Evolutionary conservation across 2,888 invertebrate genomes (phyloP), one percentile per base, ranked within the genome.

Genomic region (Acanthosoma haemorrhoidale): DNA sequence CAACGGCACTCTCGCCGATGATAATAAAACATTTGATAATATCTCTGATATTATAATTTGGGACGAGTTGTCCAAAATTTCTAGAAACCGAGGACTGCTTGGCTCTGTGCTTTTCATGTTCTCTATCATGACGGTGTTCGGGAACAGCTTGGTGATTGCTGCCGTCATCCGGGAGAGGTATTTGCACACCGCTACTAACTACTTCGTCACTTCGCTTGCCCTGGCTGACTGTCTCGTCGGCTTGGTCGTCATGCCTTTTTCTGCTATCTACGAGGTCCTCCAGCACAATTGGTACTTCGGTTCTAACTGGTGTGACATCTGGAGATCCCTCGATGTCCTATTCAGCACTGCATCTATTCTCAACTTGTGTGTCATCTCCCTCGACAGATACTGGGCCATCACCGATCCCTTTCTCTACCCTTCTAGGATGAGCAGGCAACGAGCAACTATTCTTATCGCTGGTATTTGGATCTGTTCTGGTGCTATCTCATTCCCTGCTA

Each of bases 321-420:
- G 98, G 96, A 87, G 96, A 68, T 96, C 96, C 0, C 80, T 98
- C 74, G 98, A 99, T 79, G 98, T 99, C 2, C 85, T 98, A 1
- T 97, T 96, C 77, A 95, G 95, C 77, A 98, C 99, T 0, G 97
- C 97, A 4, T 96, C 96, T 11, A 99, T 99, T 76, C 84, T 98
- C 64, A 98, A 98, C 81, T 83, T 99, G 68, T 98, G 98, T 81
- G 96, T 98, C 32, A 99, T 97, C 77, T 94, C 95, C 0, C 80
- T 97, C 77, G 97, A 97, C 80, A 87, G 96, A 16, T 99, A 98
- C 81, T 96, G 97, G 96, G 98, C 98, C 58, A 98, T 98, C 73
- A 96, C 96, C 13, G 96, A 98, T 81, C 98, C 99, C 0, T 96
- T 99, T 75, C 93, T 94, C 60, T 99, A 99, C 81, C 96, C 97